Evolutionary conservation across 1,140 invertebrate species (phyloP).

Genomic region (Calliopsis andreniformis): DNA sequence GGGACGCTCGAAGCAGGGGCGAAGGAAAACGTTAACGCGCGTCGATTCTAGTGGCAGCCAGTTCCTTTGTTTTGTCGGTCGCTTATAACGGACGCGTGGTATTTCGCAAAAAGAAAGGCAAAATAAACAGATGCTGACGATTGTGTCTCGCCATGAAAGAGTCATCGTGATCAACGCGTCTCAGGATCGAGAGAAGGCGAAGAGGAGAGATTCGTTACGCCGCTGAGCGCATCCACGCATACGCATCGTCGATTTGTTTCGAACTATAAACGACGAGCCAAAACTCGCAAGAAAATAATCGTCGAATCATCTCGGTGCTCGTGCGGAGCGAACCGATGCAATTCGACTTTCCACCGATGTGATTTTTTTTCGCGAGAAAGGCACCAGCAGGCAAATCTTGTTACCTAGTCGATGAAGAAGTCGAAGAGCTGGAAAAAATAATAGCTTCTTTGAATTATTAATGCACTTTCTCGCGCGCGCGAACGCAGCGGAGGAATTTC

Average conservation of each 20-base stretch:
- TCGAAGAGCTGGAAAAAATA: neutral
- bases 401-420: neutral
- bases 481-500: conserved; percentile 16
- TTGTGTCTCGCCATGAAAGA: neutral
- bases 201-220: conserved; percentile 3
- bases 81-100: neutral
- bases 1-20: neutral
- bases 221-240: neutral
- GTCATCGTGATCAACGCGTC: conserved; percentile 18
- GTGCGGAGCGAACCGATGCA: neutral
- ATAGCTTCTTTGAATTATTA: conserved; percentile 42
- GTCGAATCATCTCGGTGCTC: neutral
- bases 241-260: neutral
- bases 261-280: too few relatives aligned
- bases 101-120: neutral
- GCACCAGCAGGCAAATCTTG: neutral
- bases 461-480: conserved; percentile 41
- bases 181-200: neutral
- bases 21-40: neutral
- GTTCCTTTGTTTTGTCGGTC: neutral
- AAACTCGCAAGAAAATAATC: conserved; percentile 3
- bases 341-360: neutral
- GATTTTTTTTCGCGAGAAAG: conserved; percentile 3
- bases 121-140: neutral
- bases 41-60: neutral